These are phyloP conservation scores for Drosophila mimica DNA, from an alignment of 2,888 invertebrate genomes.

Conservation along the genomic window DNA sequence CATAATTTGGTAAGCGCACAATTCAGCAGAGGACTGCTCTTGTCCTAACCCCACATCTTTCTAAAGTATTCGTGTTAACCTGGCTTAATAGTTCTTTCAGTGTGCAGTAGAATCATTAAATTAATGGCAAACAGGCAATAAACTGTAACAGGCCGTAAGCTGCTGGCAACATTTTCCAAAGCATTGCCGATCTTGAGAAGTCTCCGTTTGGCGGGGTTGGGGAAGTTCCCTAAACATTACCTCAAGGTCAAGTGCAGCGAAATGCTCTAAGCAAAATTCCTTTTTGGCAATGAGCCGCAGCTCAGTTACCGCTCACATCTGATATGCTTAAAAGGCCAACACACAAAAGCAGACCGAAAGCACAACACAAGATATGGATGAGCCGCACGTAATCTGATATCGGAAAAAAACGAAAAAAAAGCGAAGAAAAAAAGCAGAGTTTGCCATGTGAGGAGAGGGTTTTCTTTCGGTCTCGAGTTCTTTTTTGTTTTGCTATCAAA, in stretches of 20 bases:
- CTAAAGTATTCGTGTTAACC: neutral
- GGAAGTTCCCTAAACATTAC: conserved; percentile 12
- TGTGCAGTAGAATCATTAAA: conserved; percentile 54
- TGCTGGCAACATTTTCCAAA: neutral
- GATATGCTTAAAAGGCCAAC: conserved; percentile 64
- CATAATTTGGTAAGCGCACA: neutral
- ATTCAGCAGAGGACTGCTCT: neutral
- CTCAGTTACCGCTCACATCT: conserved; percentile 57
- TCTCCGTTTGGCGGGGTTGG: neutral
- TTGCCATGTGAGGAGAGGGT: conserved; percentile 65
- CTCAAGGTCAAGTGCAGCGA: conserved; percentile 56
- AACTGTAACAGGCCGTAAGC: conserved; percentile 12
- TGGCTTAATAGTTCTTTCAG: neutral
- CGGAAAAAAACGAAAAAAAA: conserved; percentile 35
- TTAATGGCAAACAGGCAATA: conserved; percentile 38
- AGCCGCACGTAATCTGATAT: conserved; percentile 75
- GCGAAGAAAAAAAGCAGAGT: conserved; percentile 29
- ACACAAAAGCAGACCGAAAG: conserved; percentile 40
- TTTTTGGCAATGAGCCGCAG: conserved; percentile 46
- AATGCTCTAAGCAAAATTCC: conserved; percentile 24
- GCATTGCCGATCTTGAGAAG: conserved; percentile 18
- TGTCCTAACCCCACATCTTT: neutral
- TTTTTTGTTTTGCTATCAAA: conserved; percentile 54
- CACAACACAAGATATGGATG: conserved; percentile 54
- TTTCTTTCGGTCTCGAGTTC: conserved; percentile 38